These are phyloP conservation scores for Osmoderma eremita DNA, from an alignment of 2,888 invertebrate species.

Conservation along the genomic window DNA sequence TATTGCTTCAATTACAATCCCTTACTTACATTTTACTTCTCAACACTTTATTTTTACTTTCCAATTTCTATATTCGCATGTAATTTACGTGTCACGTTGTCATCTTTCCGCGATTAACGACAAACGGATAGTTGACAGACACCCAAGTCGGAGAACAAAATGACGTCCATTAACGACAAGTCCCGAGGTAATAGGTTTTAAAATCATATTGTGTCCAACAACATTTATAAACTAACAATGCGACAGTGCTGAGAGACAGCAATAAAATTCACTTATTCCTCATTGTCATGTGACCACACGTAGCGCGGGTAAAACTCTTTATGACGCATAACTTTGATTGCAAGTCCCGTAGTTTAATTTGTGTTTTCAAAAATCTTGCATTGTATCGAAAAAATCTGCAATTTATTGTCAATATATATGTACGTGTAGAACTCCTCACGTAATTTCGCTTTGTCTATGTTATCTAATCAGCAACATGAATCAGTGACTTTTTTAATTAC, in stretches of 20 bases:
- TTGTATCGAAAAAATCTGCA: not conserved
- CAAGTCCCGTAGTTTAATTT: conserved; percentile 22
- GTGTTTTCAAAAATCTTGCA: conserved; percentile 15
- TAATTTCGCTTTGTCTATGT: no score
- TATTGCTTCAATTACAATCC: no score
- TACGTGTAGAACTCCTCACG: no score
- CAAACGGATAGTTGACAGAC: not conserved
- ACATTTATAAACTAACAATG: conserved; percentile 30
- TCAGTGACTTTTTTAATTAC: no score
- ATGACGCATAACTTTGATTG: conserved; percentile 40
- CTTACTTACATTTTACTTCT: no score
- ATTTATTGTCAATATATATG: no score
- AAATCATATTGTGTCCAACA: not conserved
- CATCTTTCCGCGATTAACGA: no score
- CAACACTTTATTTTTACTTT: no score
- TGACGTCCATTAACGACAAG: conserved; percentile 7
- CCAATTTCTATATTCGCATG: no score
- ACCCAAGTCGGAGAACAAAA: not conserved
- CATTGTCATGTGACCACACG: conserved; percentile 40
- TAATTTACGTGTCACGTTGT: no score
- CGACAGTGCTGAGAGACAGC: conserved; percentile 25
- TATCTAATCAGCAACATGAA: no score
- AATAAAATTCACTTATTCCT: conserved; percentile 39
- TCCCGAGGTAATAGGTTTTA: conserved; percentile 11
- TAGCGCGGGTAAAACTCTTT: conserved; percentile 35